These are phyloP conservation scores for Drosophila subquinaria DNA, from an alignment of 2,888 invertebrate species.

Conservation along the genomic window DNA sequence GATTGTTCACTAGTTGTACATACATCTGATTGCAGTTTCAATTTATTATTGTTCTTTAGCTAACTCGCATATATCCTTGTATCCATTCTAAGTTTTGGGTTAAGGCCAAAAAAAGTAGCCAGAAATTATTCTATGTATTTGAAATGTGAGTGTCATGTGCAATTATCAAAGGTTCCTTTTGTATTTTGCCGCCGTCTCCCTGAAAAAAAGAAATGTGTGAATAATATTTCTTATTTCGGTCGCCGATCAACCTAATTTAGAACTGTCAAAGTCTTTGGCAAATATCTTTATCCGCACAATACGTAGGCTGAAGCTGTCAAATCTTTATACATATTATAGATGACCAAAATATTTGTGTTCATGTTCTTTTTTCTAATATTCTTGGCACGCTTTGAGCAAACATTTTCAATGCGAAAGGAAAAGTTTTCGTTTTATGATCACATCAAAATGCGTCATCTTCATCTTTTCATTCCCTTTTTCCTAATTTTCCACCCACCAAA, in stretches of 20 bases:
- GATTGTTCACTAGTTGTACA: constrained; percentile 3
- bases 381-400: constrained; percentile 52
- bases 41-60: constrained; percentile 1
- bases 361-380: constrained; percentile 9
- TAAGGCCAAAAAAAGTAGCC: constrained; percentile 34
- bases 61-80: constrained; percentile 50
- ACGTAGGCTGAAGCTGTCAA: constrained; percentile 38
- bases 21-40: constrained; percentile 23
- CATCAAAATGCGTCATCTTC: constrained; percentile 41
- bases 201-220: constrained; percentile 32
- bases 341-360: constrained; percentile 8
- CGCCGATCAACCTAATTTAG: constrained; percentile 70
- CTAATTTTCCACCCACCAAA: too few relatives aligned
- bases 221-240: constrained; percentile 43
- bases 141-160: constrained; percentile 30
- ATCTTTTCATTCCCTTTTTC: not conserved
- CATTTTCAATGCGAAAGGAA: constrained; percentile 38
- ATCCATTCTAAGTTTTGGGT: constrained; percentile 54
- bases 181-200: constrained; percentile 24
- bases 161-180: constrained; percentile 48
- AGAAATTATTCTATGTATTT: not conserved
- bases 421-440: constrained; percentile 32
- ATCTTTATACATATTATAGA: constrained; percentile 19
- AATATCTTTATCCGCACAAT: constrained; percentile 35
- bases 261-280: constrained; percentile 59